Evolutionary conservation across 2,113 vertebrate genomes (phyloP).

Genomic region (Neopipo cinnamomea): DNA sequence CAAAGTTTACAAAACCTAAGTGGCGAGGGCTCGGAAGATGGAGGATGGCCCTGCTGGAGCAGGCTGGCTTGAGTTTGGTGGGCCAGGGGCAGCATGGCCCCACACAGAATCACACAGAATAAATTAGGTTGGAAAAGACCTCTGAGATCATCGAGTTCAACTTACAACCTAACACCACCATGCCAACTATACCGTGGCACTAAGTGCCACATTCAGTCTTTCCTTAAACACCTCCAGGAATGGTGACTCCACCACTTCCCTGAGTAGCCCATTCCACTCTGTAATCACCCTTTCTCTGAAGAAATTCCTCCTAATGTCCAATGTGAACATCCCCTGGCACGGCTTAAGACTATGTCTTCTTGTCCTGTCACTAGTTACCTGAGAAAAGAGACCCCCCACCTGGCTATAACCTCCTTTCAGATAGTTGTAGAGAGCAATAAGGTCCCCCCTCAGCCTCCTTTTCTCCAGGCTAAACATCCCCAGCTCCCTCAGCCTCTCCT

Average conservation of each 20-base stretch:
- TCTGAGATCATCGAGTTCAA: too few species aligned
- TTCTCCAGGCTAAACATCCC: neutral
- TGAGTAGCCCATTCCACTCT: neutral
- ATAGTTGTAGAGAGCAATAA: neutral
- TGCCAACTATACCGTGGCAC: neutral
- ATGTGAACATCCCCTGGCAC: neutral
- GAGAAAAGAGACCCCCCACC: neutral
- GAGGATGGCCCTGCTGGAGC: neutral
- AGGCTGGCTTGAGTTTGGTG: neutral
- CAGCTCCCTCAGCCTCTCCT: neutral
- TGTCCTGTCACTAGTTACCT: neutral
- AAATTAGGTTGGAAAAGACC: neutral
- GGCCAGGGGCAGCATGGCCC: too few species aligned
- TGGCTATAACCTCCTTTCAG: neutral
- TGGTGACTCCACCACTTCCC: neutral
- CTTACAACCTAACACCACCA: neutral
- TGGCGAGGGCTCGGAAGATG: rapidly evolving
- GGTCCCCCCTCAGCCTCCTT: neutral
- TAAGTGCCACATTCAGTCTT: neutral
- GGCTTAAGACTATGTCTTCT: neutral
- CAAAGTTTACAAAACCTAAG: rapidly evolving
- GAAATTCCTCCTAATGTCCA: neutral
- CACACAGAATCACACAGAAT: neutral
- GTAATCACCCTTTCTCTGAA: neutral
- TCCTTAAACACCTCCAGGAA: neutral